phyloP scores from a whole-genome alignment of 2,797 vertebrate species.

The Prunella strophiata region DNA sequence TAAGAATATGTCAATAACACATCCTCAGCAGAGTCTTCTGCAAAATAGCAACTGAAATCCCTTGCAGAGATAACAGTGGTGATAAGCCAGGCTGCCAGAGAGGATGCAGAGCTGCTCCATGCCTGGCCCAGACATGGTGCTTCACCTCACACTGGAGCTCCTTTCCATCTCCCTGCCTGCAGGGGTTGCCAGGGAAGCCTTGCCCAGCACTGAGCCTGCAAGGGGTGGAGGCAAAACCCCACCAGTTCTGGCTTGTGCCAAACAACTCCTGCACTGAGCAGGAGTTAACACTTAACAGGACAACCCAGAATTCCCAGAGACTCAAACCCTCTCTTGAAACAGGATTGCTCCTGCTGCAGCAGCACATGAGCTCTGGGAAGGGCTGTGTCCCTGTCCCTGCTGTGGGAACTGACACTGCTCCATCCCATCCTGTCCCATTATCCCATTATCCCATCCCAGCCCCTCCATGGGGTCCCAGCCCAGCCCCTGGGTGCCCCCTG shows the following conservation, averaged over 20 bases:
- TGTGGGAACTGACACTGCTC: accelerated
- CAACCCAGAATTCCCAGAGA: accelerated
- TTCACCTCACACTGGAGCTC: not conserved
- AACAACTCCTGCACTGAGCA: not conserved
- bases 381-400: accelerated
- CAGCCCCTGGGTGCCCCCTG: not conserved
- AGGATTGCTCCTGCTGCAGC: not conserved
- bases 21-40: conserved; percentile 42
- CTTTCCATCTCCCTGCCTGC: not conserved
- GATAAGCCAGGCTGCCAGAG: not conserved
- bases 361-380: not conserved
- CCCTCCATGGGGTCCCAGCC: not conserved
- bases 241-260: accelerated
- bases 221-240: not conserved
- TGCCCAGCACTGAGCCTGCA: accelerated
- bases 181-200: not conserved
- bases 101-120: not conserved
- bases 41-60: conserved; percentile 21
- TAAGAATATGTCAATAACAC: conserved; percentile 67
- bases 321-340: not conserved
- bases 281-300: not conserved
- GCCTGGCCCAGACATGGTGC: not conserved
- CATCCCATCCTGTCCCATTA: too few relatives aligned
- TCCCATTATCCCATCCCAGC: too few relatives aligned
- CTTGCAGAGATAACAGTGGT: not conserved